Evolutionary conservation across 2,113 vertebrate genomes (phyloP).

Genomic region (Coptodon bakossiorum): DNA sequence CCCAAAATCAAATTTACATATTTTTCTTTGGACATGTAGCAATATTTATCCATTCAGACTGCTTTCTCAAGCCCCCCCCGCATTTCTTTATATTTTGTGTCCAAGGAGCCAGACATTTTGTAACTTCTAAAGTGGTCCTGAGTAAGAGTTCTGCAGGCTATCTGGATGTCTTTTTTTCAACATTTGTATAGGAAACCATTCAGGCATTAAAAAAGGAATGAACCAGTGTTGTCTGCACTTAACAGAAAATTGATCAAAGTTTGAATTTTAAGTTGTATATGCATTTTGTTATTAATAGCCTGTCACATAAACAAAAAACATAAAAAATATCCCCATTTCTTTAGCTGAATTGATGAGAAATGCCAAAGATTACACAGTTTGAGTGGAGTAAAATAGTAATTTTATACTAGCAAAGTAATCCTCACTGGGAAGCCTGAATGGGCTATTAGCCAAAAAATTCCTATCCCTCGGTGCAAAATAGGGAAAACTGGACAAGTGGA

Average conservation of each 20-base stretch:
- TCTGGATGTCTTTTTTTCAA: accelerated
- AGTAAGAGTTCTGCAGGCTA: neutral
- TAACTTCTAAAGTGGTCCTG: neutral
- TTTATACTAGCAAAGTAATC: neutral
- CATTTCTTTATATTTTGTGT: neutral
- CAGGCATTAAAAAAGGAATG: neutral
- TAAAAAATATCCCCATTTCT: neutral
- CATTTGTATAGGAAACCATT: neutral
- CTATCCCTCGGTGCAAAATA: neutral
- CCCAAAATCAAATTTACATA: neutral
- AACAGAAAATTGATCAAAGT: neutral
- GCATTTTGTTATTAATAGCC: neutral
- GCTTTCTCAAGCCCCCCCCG: neutral
- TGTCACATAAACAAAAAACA: neutral
- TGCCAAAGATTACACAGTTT: neutral
- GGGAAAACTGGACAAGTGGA: neutral
- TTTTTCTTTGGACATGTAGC: neutral
- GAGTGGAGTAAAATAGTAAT: neutral
- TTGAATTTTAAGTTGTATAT: neutral
- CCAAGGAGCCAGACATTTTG: neutral
- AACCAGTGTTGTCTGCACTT: neutral
- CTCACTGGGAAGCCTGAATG: neutral
- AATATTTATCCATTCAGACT: neutral
- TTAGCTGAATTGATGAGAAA: neutral
- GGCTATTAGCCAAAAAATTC: neutral